phyloP scores from a whole-genome alignment of 2,113 vertebrate species.

The Phylloscopus trochilus region DNA sequence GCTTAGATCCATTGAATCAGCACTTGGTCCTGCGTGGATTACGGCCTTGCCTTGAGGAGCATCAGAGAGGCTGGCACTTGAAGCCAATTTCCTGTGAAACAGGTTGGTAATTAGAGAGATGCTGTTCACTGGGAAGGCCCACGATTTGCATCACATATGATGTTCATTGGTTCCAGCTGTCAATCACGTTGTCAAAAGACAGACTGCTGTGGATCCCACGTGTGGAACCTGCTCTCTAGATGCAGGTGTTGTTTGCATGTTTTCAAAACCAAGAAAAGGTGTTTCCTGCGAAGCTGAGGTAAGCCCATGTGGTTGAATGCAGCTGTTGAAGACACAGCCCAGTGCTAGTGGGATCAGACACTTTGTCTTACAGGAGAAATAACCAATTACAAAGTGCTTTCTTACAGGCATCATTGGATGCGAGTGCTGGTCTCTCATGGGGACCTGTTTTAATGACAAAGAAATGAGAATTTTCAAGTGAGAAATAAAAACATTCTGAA shows the following conservation, averaged over 20 bases:
- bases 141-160: background rate
- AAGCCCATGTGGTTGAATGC: background rate
- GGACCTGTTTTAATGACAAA: background rate
- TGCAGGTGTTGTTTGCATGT: background rate
- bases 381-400: background rate
- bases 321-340: background rate
- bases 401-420: background rate
- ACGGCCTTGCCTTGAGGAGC: background rate
- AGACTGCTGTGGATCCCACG: background rate
- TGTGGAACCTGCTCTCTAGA: background rate
- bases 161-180: conserved; percentile 23
- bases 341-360: background rate
- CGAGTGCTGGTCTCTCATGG: background rate
- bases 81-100: background rate
- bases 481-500: background rate
- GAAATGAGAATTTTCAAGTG: background rate
- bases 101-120: background rate
- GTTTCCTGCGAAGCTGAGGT: conserved; percentile 48
- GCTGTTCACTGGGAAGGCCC: background rate
- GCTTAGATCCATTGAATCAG: background rate
- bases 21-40: background rate
- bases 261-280: background rate
- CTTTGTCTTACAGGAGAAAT: background rate
- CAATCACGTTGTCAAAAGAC: conserved; percentile 24
- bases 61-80: background rate